Percentiles rank a stretch among this genome's conserved stretches.
These are phyloP conservation scores for Andrena dorsata DNA, from an alignment of 2,888 invertebrate genomes.

Conservation along the genomic window DNA sequence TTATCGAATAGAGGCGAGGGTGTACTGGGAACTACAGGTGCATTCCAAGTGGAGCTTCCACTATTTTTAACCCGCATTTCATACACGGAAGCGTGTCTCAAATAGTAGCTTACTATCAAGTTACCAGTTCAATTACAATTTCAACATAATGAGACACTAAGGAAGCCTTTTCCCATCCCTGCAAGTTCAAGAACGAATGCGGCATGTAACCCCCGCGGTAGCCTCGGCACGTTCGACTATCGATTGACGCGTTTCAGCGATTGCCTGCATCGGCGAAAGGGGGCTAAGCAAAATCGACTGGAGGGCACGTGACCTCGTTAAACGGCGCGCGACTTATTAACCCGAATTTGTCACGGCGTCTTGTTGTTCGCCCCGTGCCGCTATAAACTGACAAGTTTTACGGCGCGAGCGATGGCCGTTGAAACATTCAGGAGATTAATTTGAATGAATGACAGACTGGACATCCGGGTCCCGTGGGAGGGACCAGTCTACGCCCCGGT, in stretches of 20 bases:
- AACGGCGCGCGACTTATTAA: constrained; percentile 51
- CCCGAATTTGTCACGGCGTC: constrained; percentile 47
- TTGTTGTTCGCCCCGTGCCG: constrained; percentile 51
- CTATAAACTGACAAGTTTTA: constrained; percentile 69
- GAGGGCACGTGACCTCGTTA: constrained; percentile 34
- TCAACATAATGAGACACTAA: too few species aligned
- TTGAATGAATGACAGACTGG: constrained; percentile 76
- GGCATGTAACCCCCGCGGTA: neutral
- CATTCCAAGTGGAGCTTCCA: too few species aligned
- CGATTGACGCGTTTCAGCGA: constrained; percentile 7
- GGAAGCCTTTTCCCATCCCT: too few species aligned
- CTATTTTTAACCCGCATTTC: too few species aligned
- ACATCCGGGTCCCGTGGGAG: constrained; percentile 67
- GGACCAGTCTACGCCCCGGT: constrained; percentile 77
- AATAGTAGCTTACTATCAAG: too few species aligned
- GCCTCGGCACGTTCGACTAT: neutral
- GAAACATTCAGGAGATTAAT: constrained; percentile 77
- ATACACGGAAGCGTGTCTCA: too few species aligned
- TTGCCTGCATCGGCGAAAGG: neutral
- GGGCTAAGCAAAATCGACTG: neutral
- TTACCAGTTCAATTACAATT: too few species aligned
- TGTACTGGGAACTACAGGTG: too few species aligned
- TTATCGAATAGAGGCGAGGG: neutral
- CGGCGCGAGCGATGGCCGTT: constrained; percentile 59
- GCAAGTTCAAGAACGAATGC: too few species aligned